Evolutionary conservation across 53 echinoderm and acorn worm genomes (phyloP).

Genomic region (Luidia sarsii): DNA sequence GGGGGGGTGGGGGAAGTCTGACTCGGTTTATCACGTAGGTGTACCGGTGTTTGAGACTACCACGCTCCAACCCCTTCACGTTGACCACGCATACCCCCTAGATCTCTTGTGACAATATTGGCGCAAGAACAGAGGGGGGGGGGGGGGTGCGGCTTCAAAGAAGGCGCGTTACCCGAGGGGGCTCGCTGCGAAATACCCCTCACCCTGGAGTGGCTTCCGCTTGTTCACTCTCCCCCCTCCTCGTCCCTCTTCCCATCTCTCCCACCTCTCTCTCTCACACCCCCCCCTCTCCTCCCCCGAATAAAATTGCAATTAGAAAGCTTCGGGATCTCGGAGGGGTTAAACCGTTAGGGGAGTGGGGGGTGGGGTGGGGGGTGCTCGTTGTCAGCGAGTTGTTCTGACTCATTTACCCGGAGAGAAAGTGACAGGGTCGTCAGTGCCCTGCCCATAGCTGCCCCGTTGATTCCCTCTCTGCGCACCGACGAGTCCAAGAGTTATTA

Average conservation of each 20-base stretch:
- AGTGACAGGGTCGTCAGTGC: slow-evolving; percentile 24
- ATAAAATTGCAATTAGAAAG: slow-evolving; percentile 54
- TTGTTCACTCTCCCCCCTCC: too few relatives aligned
- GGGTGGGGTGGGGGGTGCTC: too few relatives aligned
- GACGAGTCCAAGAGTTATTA: slow-evolving; percentile 29
- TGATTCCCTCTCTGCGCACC: slow-evolving; percentile 37
- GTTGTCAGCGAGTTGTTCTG: slow-evolving; percentile 47
- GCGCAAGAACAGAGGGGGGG: slow-evolving; percentile 32
- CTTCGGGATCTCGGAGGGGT: slow-evolving; percentile 1
- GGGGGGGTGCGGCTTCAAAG: too few relatives aligned
- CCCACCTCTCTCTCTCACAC: too few relatives aligned
- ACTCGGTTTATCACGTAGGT: too few relatives aligned
- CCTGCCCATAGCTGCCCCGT: slow-evolving; percentile 14
- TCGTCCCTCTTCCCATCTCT: too few relatives aligned
- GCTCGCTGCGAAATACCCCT: not conserved
- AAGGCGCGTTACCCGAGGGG: not conserved
- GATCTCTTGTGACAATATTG: slow-evolving; percentile 36
- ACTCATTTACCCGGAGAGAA: slow-evolving; percentile 52
- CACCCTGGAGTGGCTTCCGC: too few relatives aligned
- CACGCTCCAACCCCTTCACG: too few relatives aligned
- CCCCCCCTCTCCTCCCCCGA: slow-evolving; percentile 17
- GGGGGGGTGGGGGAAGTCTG: too few relatives aligned
- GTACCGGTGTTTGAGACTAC: too few relatives aligned
- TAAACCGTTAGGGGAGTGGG: too few relatives aligned
- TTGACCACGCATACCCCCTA: too few relatives aligned